phyloP scores from a whole-genome alignment of 2,113 vertebrate species.

The Orcinus orca region DNA sequence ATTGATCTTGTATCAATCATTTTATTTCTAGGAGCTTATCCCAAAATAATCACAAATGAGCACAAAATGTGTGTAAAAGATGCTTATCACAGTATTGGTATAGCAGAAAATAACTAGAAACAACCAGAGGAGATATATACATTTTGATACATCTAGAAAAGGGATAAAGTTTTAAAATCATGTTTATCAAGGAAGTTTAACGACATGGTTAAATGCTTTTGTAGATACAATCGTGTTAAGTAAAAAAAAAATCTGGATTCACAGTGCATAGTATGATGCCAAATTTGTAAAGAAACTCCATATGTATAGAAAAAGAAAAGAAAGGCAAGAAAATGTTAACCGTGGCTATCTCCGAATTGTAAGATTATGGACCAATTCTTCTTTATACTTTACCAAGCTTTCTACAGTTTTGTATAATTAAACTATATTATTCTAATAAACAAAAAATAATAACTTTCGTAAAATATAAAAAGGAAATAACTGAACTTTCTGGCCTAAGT shows the following conservation, averaged over 20 bases:
- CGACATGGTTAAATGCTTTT: not conserved
- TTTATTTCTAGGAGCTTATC: not conserved
- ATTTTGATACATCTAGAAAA: not conserved
- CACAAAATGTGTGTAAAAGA: not conserved
- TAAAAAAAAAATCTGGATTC: not conserved
- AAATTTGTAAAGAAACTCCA: not conserved
- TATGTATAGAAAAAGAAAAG: not conserved
- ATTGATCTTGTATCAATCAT: not conserved
- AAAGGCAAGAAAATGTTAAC: not conserved
- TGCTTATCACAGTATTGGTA: not conserved
- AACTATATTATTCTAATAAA: not conserved
- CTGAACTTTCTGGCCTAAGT: not conserved
- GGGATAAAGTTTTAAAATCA: not conserved
- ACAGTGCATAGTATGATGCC: not conserved
- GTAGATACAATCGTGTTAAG: not conserved
- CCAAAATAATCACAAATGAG: not conserved
- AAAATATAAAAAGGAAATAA: not conserved
- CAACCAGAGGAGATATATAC: not conserved
- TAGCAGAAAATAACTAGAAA: not conserved
- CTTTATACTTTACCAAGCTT: not conserved
- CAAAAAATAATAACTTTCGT: not conserved
- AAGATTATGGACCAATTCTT: not conserved
- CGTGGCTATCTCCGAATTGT: not conserved
- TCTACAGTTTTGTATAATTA: not conserved
- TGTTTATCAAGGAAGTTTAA: not conserved